Conservation (phyloP, 2,888 invertebrate genomes). For the Drosophila quasianomalipes region DNA sequence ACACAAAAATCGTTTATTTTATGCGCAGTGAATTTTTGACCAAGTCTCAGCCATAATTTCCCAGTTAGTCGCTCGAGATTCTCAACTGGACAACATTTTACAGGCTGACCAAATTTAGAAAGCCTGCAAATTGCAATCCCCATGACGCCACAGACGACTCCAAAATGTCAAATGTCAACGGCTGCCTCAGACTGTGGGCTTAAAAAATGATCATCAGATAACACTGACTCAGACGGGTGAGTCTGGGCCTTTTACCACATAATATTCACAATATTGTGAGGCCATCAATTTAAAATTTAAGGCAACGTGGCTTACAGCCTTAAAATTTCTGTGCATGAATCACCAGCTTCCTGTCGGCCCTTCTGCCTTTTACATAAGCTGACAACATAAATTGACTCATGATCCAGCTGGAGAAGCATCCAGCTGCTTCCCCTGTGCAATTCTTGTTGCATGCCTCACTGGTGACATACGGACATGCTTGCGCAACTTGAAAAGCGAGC, state of each 20-base stretch:
- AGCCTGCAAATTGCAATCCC: constrained; percentile 59
- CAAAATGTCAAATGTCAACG: constrained; percentile 75
- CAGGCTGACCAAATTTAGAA: constrained; percentile 69
- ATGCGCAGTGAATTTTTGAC: constrained; percentile 4
- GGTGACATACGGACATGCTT: constrained; percentile 49
- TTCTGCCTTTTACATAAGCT: constrained; percentile 28
- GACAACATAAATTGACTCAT: constrained; percentile 58
- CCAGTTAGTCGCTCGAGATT: constrained; percentile 1
- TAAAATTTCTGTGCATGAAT: constrained; percentile 43
- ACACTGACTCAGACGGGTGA: constrained; percentile 36
- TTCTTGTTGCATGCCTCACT: constrained; percentile 60
- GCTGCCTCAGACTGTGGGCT: constrained; percentile 40
- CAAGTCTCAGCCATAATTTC: constrained; percentile 15
- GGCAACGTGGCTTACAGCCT: constrained; percentile 49
- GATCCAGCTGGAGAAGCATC: constrained; percentile 28
- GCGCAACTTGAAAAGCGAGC: constrained; percentile 50
- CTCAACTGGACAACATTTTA: constrained; percentile 35
- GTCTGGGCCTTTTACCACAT: constrained; percentile 17
- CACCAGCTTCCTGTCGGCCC: constrained; percentile 43
- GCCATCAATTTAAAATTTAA: constrained; percentile 55
- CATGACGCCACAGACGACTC: constrained; percentile 22
- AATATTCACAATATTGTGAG: constrained; percentile 10
- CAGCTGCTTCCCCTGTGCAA: constrained; percentile 32
- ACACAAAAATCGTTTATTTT: constrained; percentile 35
- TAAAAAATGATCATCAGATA: constrained; percentile 4